Conservation (phyloP, 2,888 invertebrate genomes). For the Caenorhabditis sp. region DNA sequence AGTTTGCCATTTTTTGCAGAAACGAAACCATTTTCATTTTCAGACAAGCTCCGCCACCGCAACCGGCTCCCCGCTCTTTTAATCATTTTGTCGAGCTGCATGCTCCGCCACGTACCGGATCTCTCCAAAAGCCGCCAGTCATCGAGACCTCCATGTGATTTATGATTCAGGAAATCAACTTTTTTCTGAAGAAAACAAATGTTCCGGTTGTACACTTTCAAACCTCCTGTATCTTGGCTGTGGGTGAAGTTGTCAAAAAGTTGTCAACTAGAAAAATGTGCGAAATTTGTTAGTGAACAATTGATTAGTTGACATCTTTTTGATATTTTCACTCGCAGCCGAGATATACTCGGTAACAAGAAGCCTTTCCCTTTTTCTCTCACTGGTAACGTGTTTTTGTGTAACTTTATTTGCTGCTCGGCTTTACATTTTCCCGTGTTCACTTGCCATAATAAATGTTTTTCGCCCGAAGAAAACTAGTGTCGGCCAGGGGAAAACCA, state of each 20-base stretch:
- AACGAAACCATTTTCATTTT: not conserved
- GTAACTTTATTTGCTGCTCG: not conserved
- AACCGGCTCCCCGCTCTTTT: constrained; percentile 2
- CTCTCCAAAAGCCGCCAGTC: constrained; percentile 32
- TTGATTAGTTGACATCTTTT: too few relatives aligned
- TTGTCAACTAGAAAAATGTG: too few relatives aligned
- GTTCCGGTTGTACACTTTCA: not conserved
- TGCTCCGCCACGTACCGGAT: constrained; percentile 20
- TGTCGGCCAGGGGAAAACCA: too few relatives aligned
- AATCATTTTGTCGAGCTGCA: constrained; percentile 41
- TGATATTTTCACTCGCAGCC: too few relatives aligned
- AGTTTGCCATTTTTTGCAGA: not conserved
- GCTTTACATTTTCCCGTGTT: not conserved
- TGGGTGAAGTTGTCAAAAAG: too few relatives aligned
- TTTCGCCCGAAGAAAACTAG: too few relatives aligned
- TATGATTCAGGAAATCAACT: not conserved
- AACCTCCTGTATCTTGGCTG: too few relatives aligned
- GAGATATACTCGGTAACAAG: too few relatives aligned
- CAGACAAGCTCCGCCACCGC: constrained; percentile 11
- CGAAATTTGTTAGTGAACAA: too few relatives aligned
- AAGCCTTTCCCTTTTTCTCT: too few relatives aligned
- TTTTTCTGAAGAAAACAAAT: too few relatives aligned
- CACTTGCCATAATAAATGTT: constrained; percentile 20
- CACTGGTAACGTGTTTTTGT: too few relatives aligned
- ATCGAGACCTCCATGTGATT: constrained; percentile 58